Base-by-base conservation (phyloP, 2,888 invertebrate species). In the Stomorhina lunata region DNA sequence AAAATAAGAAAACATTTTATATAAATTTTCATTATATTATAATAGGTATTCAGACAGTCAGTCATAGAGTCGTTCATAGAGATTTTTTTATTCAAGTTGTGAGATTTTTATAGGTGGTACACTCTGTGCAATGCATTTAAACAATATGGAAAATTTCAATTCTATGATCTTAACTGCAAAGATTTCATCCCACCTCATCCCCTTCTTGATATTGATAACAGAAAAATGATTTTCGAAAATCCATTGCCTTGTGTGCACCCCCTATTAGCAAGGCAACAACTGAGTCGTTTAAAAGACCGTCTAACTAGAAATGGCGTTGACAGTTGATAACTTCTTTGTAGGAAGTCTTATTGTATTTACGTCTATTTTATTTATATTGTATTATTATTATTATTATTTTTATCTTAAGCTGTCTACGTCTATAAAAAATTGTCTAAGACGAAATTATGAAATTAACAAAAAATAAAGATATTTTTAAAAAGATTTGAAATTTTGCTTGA, bases 311-410 rank as follows among this genome's bases (percentile, higher is more conserved):
- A 73, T 77, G 72, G 55, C 61, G 66, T 77, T 77, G 81, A 68
- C 81, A 81, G 81, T 37, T 81, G 63, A 63, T 81, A 72, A 61
- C 61, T 66, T 61, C 72, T 71, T 72, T 43, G 66, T 50, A 80
- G 66, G 79, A 80, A 68, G 57, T 80, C 66, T 72, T 61, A 40
- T 34, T 50, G 29, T 32, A 68, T 68, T 61, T 34, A 17, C 6
- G 17, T 59, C 15, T 57, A 10, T 32, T 68, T 50, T 68, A 15
- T 43, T 34, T 34, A 32, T 34, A 20, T 15, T 32, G 15, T 6
- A 5, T 55, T 27, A 15, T 55, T 32, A 7, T 40, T 65, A 53
- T 12, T 40, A 32, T 48, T 68, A 66, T 57, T 40, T 40, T 40
- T 43, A 66, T 34, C 45, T 27, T 57, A 48, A 37, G 45, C 34